Evolutionary conservation across 2,888 invertebrate genomes (phyloP), one percentile per base, ranked within the genome.

Genomic region (Eurytoma californica): DNA sequence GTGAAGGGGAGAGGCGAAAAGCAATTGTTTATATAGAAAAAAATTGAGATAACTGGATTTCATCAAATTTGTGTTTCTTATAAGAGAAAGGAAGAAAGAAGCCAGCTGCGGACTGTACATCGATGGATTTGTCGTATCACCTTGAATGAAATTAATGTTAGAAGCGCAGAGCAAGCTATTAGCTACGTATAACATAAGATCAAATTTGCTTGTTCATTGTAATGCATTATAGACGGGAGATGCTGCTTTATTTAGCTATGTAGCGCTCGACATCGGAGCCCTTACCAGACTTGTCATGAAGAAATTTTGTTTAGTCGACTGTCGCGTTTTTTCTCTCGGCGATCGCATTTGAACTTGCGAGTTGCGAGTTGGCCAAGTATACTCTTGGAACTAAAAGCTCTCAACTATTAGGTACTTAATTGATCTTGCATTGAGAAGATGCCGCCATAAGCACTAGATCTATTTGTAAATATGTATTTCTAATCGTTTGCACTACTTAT

Each of bases 221-320:
- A 66, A 66, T 57, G 61, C 68, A n/a, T 18, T 69, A 47, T 4
- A 12, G 14, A 12, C 51, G 30, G 18, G 24, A 63, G 30, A 76
- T 76, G 75, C 75, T 53, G 69, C 75, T 76, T 76, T 76, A 63
- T 76, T 75, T 69, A 76, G 69, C 75, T 63, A 69, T 55, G 53
- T 69, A 69, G 69, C 55, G 63, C 67, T 67, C 39, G 24, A 30
- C 49, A 12, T 49, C 14, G 20, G 20, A 72, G 61, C 39, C 14
- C 16, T 16, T 53, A 14, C 24, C 20, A 28, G 47, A 51, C 20
- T 68, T 12, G 60, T 61, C 47, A 68, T 75, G 67, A 68, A 60
- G 28, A 67, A 74, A 67, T 67, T 57, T 70, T 49, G 70, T 58
- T 58, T 49, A 30, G 53, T 14, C 14, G n/a, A 53, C 53, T 53